Evolutionary conservation across 2,113 vertebrate genomes (phyloP), one percentile per base, ranked within the genome.

Genomic region (Hippocampus zosterae): DNA sequence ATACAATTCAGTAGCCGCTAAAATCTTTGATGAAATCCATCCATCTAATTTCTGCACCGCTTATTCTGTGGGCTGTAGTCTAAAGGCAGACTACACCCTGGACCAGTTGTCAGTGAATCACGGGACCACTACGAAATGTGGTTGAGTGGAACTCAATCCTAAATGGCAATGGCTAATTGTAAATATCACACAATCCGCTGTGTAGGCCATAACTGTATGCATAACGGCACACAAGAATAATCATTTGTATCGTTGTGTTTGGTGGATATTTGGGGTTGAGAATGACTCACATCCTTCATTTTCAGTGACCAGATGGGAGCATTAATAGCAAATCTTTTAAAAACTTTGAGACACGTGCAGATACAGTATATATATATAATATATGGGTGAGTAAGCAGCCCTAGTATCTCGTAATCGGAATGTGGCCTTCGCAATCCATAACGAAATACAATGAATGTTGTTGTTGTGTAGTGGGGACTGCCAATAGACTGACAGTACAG

Each of bases 401-500:
- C 21, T 3, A 9, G 19, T n/a, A 53, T n/a, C 21, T 53, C 52
- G 23, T 53, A n/a, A n/a, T 53, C 21, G 21, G 52, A 53, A 53
- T n/a, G 21, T n/a, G 21, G 21, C 52, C 52, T 53, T n/a, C 71
- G 67, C 62, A 72, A 77, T 74, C 59, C 70, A 66, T 27, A 68
- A 57, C 44, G 61, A 19, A 68, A 76, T 68, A 55, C 37, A 81
- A 70, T 55, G 68, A 70, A 21, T 6, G 67, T 50, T 27, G 66
- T 70, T 67, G 72, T 77, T 57, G 59, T 74, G 63, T 73, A 72
- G 80, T 62, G 65, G 72, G 79, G 78, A 80, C 68, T 81, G 76
- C 79, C 65, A 60, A 50, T 62, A 71, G 87, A 90, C 70, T 86
- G 83, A 84, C 83, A 82, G 68, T 48, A 73, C 71, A 83, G 85